Base-by-base conservation (phyloP, 2,888 invertebrate genomes). In the Melanchra persicariae region DNA sequence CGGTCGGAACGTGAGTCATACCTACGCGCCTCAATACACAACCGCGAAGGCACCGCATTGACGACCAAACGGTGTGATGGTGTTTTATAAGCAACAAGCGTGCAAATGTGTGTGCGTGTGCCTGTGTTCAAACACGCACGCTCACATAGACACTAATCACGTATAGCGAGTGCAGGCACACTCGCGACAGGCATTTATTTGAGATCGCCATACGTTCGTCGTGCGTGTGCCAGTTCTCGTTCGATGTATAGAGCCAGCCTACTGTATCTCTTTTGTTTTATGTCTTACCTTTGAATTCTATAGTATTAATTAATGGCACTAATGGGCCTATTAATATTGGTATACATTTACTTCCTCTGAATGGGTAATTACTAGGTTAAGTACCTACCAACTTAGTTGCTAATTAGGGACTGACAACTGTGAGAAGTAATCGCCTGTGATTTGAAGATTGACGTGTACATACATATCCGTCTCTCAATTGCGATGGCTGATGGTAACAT, bases 301-400 rank as follows among this genome's bases (percentile, higher is more conserved):
- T 22, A 22, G 24, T 59, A 64, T 59, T 54, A 52, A 64, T 59
- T 54, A 52, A 52, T 58, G 22, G 10, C 34, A 1, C 43, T 63
- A 66, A 64, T 49, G 9, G 55, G 5, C 6, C 6, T 61, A 74
- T 79, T 57, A 64, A 65, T 64, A 79, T 63, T 34, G 8, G 15
- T 40, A 47, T 26, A 22, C 54, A 72, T 40, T 26, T 3, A 9
- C 40, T 52, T 9, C 17, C 24, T 24, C 10, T 54, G 30, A 70
- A 40, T 52, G 12, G 17, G 15, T 47, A 1, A 70, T 75, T 12
- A 59, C 37, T 77, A 52, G 9, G 3, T 52, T 22, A 40, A 24
- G 26, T 58, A 12, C 4, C 40, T 68, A 17, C 17, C 4, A 22
- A 30, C 15, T 49, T 10, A 26, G 26, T 49, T 9, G 7, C 19